A percentile compares a stretch with the other conserved stretches of the same genome.
Conservation (phyloP, 2,888 invertebrate genomes). For the Tridacna crocea region DNA sequence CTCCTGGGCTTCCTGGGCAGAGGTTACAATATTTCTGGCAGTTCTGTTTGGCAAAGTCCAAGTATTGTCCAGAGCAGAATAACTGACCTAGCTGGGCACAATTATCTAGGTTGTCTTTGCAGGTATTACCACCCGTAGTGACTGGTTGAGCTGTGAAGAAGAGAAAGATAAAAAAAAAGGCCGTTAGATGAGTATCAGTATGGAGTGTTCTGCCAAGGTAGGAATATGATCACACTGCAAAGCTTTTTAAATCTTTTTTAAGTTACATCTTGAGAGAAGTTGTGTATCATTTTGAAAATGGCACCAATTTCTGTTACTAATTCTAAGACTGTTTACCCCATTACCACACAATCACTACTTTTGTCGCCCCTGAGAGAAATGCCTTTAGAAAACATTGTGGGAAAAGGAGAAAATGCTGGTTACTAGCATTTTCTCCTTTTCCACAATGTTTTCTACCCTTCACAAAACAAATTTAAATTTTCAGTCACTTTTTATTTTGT, state of each 20-base stretch:
- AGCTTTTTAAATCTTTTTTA: too few relatives aligned
- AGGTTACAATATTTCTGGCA: constrained; percentile 47
- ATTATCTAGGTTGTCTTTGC: constrained; percentile 62
- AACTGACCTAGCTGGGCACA: constrained; percentile 36
- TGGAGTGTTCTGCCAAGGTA: too few relatives aligned
- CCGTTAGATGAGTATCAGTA: too few relatives aligned
- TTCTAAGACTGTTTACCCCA: too few relatives aligned
- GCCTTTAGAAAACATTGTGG: not conserved
- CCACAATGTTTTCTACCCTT: not conserved
- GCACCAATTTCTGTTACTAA: too few relatives aligned
- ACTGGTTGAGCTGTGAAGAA: constrained; percentile 15
- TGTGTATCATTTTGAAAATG: too few relatives aligned
- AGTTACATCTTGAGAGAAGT: too few relatives aligned
- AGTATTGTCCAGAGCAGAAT: constrained; percentile 65
- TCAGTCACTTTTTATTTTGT: too few relatives aligned
- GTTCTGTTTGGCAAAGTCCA: constrained; percentile 60
- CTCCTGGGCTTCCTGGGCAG: constrained; percentile 24
- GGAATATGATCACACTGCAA: too few relatives aligned
- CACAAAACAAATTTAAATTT: too few relatives aligned
- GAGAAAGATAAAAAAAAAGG: not conserved
- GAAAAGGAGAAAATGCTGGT: not conserved
- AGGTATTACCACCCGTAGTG: constrained; percentile 37
- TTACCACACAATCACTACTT: too few relatives aligned
- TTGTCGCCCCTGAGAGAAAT: too few relatives aligned
- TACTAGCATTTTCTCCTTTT: not conserved